Percentiles rank a stretch among this genome's conserved stretches.
These are phyloP conservation scores for Champsocephalus gunnari DNA, from an alignment of 2,797 vertebrate species.

Conservation along the genomic window DNA sequence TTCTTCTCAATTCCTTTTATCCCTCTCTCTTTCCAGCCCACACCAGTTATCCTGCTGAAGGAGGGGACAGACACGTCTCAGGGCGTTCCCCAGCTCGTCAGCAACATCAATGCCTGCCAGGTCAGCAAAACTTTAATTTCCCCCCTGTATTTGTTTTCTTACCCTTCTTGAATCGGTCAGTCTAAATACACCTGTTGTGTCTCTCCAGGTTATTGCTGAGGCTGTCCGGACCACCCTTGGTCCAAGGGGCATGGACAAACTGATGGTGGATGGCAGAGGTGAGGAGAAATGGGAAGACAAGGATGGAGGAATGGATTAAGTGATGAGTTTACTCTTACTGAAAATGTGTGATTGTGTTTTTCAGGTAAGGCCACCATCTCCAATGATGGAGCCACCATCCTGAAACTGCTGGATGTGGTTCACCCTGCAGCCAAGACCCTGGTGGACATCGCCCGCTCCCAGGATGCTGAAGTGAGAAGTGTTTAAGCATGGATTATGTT, in stretches of 20 bases:
- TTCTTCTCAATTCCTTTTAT: neutral
- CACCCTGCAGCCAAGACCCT: constrained; percentile 97
- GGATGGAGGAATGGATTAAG: neutral
- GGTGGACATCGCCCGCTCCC: constrained; percentile 97
- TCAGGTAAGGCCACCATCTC: constrained; percentile 98
- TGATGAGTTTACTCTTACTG: neutral
- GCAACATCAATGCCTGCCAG: constrained; percentile 99
- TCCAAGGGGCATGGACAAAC: constrained; percentile 98
- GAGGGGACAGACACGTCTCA: constrained; percentile 98
- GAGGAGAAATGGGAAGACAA: constrained; percentile 11
- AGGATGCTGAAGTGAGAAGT: constrained; percentile 93
- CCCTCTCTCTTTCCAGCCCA: constrained; percentile 66
- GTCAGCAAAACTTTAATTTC: constrained; percentile 30
- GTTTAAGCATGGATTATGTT: neutral
- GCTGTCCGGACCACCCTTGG: constrained; percentile 97
- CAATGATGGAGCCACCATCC: constrained; percentile 97
- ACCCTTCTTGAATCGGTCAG: too few relatives aligned
- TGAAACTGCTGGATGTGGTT: constrained; percentile 96
- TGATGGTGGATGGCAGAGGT: constrained; percentile 95
- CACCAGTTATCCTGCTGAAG: constrained; percentile 90
- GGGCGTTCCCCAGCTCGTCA: constrained; percentile 95
- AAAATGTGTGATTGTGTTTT: constrained; percentile 14
- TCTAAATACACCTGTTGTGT: neutral
- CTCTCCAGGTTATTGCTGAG: constrained; percentile 90
- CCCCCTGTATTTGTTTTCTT: neutral